Evolutionary conservation across 2,797 vertebrate genomes (phyloP), one percentile per base, ranked within the genome.

Genomic region (Acropternis orthonyx): DNA sequence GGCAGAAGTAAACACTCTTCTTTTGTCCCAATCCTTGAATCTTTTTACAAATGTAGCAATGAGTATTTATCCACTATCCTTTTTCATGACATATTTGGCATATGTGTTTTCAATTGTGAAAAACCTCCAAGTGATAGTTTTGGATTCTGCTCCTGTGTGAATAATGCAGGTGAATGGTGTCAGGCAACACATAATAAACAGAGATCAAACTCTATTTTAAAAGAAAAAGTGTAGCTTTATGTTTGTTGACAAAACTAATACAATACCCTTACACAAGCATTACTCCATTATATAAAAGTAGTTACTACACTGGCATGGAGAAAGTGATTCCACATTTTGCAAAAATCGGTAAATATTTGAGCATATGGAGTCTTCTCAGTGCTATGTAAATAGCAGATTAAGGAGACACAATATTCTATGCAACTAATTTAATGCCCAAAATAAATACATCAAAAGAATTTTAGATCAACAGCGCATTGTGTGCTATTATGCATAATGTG

Each of bases 391-490:
- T 11, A 96, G 37, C 79, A 94, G 74, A 93, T 54, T 71, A 90
- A 93, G 79, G 21, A 95, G 88, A 76, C 59, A 91, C 43, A 93
- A 90, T 90, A 95, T 91, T 88, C 82, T 77, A 55, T 54, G 87
- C 69, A 91, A 78, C 51, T 61, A 65, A 91, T 85, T 89, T 87
- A 87, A 85, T 41, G 54, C 85, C 52, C 44, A 82, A 96, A 97
- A 95, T 90, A 97, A 95, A 95, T 58, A 95, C 92, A 94, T 96
- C 95, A 94, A 93, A 95, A 95, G 95, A 94, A 93, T 94, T 95
- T 88, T 86, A 94, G 80, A 96, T 94, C 91, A 96, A 89, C 92
- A 86, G 73, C 82, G 66, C 89, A 71, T 30, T 5, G 21, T 88
- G 80, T 74, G 71, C 67, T 0, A 1, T 65, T 89, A 93, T 30